Evolutionary conservation across 2,888 invertebrate species (phyloP), one percentile per base, ranked within the genome.

Genomic region (Melipona beecheii): DNA sequence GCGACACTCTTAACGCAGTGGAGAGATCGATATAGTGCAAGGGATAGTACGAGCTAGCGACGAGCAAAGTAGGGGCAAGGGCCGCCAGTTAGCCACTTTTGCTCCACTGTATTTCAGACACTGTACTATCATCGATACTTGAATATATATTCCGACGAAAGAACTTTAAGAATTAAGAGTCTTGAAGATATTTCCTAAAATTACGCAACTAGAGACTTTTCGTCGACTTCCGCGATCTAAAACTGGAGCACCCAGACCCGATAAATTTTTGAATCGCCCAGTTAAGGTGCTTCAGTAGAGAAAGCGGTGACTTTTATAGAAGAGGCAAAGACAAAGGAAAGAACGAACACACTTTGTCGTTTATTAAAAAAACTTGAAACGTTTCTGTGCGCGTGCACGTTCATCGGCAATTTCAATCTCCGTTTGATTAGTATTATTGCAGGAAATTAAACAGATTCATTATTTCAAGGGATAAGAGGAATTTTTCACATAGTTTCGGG

Each of bases 181-280:
- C 9, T 43, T 9, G 11, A 64, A 31, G 2, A 5, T 27, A 2
- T 68, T 21, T 11, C 4, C n/a, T 6, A 6, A 19, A 27, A 68
- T 27, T 4, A 24, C 27, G 68, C 27, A 27, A 49, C 15, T 24
- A 27, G 2, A 2, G 15, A n/a, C 15, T 52, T 31, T 31, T 27
- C 50, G 36, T 36, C 36, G 9, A 36, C 27, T 4, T 15, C 21
- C 49, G 13, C 27, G 31, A 50, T 6, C 2, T 24, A n/a, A 52
- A 74, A 52, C 73, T 74, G 15, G 52, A 13, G 2, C 64, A 24
- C 19, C 17, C 50, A 24, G 17, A 31, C 13, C 11, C n/a, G 64
- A 52, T 74, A 52, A 74, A 74, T 62, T 64, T 64, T 64, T 50
- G 52, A 74, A 24, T 64, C 64, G 11, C n/a, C n/a, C 50, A 50